Evolutionary conservation across 2,888 invertebrate genomes (phyloP), one percentile per base, ranked within the genome.

Genomic region (Watsonalla cultraria): DNA sequence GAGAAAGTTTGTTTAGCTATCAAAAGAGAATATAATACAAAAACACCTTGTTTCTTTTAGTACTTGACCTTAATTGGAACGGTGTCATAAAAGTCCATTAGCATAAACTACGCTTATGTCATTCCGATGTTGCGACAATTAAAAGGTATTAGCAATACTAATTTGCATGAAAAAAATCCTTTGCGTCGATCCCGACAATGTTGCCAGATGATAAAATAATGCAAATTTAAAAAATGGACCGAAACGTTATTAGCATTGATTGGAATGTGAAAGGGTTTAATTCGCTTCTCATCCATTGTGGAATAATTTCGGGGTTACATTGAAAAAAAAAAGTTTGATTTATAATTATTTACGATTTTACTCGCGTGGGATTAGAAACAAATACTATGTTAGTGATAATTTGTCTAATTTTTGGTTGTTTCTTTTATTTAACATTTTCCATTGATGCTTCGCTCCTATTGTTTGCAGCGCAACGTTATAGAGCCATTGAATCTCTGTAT

Each of bases 161-260:
- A 49, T 49, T 49, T 49, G 49, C 37, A 49, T 49, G 49, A 37
- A 39, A 37, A 39, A 11, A 49, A 49, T 49, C 49, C 15, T 49
- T 49, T 37, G 49, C 48, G 48, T 34, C 35, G 35, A 37, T 14
- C 49, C 5, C 49, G 37, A 35, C 15, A 15, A 37, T 37, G 11
- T 49, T 35, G 48, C 15, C 9, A 14, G 37, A 7, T 15, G 37
- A 11, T 42, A 42, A 49, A 15, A 49, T 37, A n/a, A 35, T 15
- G 11, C 14, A 46, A 47, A n/a, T 24, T 34, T 7, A 47, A n/a
- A 9, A 47, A 49, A 15, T 9, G 14, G 13, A 8, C 37, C 13
- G 37, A 49, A 37, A 37, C 5, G 37, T 6, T 42, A 42, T 9
- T 42, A 42, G 42, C 42, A 42, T 42, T 42, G 42, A 42, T 11